Evolutionary conservation across 2,797 vertebrate species (phyloP).

Genomic region (Hylomyscus alleni): DNA sequence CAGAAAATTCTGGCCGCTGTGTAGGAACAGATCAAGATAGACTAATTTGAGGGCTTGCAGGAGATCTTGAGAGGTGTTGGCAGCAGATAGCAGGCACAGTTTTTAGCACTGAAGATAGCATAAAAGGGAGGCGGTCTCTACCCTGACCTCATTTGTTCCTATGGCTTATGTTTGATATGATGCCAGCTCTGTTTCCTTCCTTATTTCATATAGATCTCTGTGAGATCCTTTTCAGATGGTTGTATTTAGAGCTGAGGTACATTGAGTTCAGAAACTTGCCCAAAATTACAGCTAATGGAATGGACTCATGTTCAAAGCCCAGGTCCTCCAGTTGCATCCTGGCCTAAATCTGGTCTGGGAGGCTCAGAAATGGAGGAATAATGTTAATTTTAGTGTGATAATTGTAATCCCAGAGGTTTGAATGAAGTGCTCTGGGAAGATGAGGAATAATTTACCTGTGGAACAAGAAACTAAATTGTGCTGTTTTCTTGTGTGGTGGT

Average conservation of each 20-base stretch:
- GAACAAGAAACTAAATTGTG: constrained; percentile 58
- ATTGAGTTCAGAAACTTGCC: constrained; percentile 28
- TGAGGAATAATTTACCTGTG: constrained; percentile 50
- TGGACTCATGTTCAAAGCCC: constrained; percentile 3
- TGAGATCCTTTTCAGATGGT: neutral
- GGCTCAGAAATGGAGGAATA: constrained; percentile 48
- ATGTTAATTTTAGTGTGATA: neutral
- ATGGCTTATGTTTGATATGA: neutral
- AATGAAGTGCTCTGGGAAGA: constrained; percentile 35
- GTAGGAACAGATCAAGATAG: constrained; percentile 60
- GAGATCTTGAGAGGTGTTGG: neutral
- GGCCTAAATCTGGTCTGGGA: neutral
- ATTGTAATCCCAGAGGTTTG: neutral
- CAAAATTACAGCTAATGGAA: neutral
- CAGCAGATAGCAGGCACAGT: constrained; percentile 9
- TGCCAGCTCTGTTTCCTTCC: neutral
- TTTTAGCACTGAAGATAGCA: constrained; percentile 15
- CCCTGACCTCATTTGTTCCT: neutral
- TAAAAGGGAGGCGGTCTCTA: constrained; percentile 14
- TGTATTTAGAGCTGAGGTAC: neutral
- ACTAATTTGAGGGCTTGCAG: constrained; percentile 48
- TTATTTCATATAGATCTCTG: constrained; percentile 47
- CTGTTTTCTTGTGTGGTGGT: neutral
- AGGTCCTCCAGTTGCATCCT: constrained; percentile 18
- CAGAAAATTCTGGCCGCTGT: constrained; percentile 54